Base-by-base conservation (phyloP, 2,113 vertebrate genomes). In the Carassius carassius region DNA sequence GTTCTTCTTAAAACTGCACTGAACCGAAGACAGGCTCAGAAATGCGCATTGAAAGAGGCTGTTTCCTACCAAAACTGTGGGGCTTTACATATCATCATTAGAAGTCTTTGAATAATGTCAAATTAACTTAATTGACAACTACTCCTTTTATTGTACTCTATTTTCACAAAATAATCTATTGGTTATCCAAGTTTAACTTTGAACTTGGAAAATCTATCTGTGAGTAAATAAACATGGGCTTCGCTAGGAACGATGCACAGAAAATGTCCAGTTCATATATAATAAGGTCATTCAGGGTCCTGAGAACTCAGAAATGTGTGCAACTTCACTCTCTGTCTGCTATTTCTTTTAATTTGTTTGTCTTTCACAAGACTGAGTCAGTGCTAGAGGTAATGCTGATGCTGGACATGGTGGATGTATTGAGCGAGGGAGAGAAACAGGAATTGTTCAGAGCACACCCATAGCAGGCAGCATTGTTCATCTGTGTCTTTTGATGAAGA, bases 381-480 rank as follows among this genome's bases (percentile, higher is more conserved):
- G 70, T 79, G 63, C 70, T 29, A 37, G 82, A 25, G 29, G 75
- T 62, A 73, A 60, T 21, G 29, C 19, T 10, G 56, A 75, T 49
- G 29, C 41, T 65, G 35, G 78, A 6, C 19, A 35, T 62, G 63
- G 70, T 75, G 63, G 69, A 78, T 37, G 10, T 51, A 79, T 76
- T 44, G 79, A 82, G 80, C 5, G 13, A n/a, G 51, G 44, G 73
- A 41, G 87, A 60, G 88, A 89, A 60, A 81, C 87, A 87, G 78
- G 88, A 84, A 93, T 92, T 93, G 92, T 94, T 92, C 60, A 2
- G 92, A 90, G 88, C 86, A 88, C 87, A 90, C 56, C 89, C 93
- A 92, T 90, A 90, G 91, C 85, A 89, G 87, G 90, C 83, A 82
- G 89, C 90, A 93, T 94, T 95, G 94, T 94, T 91, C 91, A 91